Conservation (phyloP, 2,113 vertebrate species). For the Platysteira castanea region DNA sequence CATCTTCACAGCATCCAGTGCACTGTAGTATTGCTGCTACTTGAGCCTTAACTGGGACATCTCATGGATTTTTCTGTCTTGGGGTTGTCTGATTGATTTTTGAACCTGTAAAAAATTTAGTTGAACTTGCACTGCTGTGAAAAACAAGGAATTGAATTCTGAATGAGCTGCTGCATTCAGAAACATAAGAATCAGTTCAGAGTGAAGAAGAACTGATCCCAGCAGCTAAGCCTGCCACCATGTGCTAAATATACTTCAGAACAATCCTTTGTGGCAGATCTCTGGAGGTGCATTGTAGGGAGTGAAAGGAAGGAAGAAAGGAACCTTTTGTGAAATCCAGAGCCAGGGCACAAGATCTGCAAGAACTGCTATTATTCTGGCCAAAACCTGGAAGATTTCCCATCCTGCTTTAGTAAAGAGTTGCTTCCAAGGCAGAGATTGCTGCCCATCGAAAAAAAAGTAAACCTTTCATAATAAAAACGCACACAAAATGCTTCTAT, state of each 20-base stretch:
- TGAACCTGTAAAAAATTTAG: not conserved
- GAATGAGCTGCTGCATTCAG: not conserved
- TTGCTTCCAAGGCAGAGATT: not conserved
- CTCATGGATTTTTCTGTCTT: not conserved
- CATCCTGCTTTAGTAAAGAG: not conserved
- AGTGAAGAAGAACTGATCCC: not conserved
- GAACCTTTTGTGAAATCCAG: not conserved
- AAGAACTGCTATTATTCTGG: not conserved
- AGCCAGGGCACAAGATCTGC: not conserved
- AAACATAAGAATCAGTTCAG: not conserved
- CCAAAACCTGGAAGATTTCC: not conserved
- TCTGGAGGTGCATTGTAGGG: not conserved
- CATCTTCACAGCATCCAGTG: not conserved
- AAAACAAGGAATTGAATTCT: not conserved
- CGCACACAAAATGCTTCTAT: not conserved
- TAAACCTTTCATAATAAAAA: not conserved
- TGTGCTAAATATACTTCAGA: slow-evolving; percentile 11
- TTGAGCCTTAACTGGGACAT: not conserved
- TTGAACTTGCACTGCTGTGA: slow-evolving; percentile 3
- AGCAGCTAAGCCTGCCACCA: slow-evolving; percentile 44
- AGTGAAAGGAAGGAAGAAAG: not conserved
- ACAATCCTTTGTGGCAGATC: not conserved
- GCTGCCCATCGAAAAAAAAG: not conserved
- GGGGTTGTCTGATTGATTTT: slow-evolving; percentile 15
- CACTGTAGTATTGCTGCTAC: not conserved